Conservation (phyloP, 1,140 invertebrate genomes). For the Monochamus saltuarius region DNA sequence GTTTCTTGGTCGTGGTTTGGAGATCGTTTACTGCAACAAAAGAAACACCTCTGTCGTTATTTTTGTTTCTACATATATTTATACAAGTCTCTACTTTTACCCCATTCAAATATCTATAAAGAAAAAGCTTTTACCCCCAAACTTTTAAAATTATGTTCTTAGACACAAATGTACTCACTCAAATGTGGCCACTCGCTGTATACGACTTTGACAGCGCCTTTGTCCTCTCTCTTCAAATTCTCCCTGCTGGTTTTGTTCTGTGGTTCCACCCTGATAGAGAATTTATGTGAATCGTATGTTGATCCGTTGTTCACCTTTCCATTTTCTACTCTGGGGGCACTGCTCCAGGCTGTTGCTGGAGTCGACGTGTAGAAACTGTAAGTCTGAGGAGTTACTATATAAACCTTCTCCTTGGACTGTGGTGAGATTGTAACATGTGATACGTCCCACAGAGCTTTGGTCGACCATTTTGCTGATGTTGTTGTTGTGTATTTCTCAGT, state of each 20-base stretch:
- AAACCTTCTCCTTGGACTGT: conserved; percentile 73
- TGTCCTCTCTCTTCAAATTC: conserved; percentile 46
- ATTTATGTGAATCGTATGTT: conserved; percentile 60
- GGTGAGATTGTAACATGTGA: conserved; percentile 69
- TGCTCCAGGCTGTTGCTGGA: conserved; percentile 38
- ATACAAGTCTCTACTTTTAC: no score
- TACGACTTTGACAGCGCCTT: conserved; percentile 49
- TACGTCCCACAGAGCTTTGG: conserved; percentile 58
- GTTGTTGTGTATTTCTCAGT: conserved; percentile 35
- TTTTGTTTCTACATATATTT: no score
- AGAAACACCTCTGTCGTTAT: neutral
- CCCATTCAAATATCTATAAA: no score
- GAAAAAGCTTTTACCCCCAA: no score
- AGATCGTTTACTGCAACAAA: conserved; percentile 60
- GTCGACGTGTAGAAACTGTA: conserved; percentile 41
- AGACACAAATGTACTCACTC: conserved; percentile 53
- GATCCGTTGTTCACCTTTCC: conserved; percentile 39
- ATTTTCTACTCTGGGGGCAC: conserved; percentile 42
- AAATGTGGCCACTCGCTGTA: conserved; percentile 58
- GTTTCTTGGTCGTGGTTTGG: conserved; percentile 47
- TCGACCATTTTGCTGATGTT: conserved; percentile 19
- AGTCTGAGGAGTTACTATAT: conserved; percentile 73
- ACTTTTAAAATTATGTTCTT: no score
- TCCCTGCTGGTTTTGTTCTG: conserved; percentile 45
- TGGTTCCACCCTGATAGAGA: conserved; percentile 59